Conservation (phyloP, 2,888 invertebrate species). For the Diarsia rubi region DNA sequence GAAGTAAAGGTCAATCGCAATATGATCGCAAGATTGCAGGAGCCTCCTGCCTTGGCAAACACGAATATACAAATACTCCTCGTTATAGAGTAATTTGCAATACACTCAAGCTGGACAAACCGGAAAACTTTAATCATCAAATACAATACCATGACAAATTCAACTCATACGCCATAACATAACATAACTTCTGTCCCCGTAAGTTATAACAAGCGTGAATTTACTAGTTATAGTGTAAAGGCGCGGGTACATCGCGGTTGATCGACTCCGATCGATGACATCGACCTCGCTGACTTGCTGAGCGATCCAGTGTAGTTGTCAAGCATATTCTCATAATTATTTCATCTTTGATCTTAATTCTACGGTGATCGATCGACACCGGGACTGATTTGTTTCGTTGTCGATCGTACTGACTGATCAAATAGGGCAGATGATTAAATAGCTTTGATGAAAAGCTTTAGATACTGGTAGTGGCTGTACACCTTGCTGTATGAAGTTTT, state of each 20-base stretch:
- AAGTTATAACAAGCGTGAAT: conserved; percentile 17
- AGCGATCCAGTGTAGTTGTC: neutral
- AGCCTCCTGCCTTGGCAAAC: neutral
- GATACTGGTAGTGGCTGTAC: neutral
- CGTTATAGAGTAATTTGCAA: conserved; percentile 1
- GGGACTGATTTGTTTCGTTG: neutral
- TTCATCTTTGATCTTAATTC: neutral
- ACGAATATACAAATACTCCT: neutral
- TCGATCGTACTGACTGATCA: neutral
- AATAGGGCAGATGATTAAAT: neutral
- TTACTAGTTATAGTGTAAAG: conserved; percentile 15
- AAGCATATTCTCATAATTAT: neutral
- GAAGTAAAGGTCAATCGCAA: neutral
- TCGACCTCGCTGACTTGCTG: neutral
- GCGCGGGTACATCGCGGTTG: neutral
- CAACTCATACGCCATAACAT: conserved; percentile 10
- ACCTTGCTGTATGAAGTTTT: neutral
- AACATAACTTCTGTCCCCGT: conserved; percentile 15
- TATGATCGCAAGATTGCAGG: too few species aligned
- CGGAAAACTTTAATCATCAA: conserved; percentile 17
- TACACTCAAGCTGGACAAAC: neutral
- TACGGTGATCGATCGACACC: neutral
- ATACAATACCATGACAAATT: conserved; percentile 17
- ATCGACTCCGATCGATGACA: conserved; percentile 1
- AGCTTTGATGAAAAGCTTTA: neutral